Evolutionary conservation across 1,140 invertebrate genomes (phyloP).

Genomic region (Eumaeus atala): DNA sequence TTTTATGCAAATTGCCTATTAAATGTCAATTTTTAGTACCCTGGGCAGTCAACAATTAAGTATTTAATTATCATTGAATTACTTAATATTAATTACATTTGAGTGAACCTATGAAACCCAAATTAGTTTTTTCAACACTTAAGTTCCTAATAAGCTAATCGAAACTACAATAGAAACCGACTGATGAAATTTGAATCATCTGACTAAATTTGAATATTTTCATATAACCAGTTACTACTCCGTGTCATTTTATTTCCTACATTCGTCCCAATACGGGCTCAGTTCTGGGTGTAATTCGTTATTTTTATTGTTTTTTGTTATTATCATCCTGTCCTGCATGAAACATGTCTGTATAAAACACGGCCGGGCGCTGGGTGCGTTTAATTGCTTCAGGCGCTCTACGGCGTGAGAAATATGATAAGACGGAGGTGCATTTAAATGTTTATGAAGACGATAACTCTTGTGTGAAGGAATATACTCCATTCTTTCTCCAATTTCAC

Average conservation of each 20-base stretch:
- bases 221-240: slow-evolving; percentile 22
- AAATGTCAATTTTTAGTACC: background rate
- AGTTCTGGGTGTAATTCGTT: slow-evolving; percentile 66
- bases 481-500: too few species aligned
- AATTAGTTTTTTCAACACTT: too few species aligned
- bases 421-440: slow-evolving; percentile 58
- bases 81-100: too few species aligned
- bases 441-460: slow-evolving; percentile 38
- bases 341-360: slow-evolving; percentile 55
- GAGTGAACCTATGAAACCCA: too few species aligned
- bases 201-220: too few species aligned
- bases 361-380: slow-evolving; percentile 59
- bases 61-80: too few species aligned
- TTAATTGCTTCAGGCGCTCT: slow-evolving; percentile 62
- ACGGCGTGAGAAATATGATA: slow-evolving; percentile 57
- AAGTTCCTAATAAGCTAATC: too few species aligned
- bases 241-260: slow-evolving; percentile 22
- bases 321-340: slow-evolving; percentile 66
- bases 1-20: background rate
- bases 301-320: slow-evolving; percentile 74
- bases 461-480: background rate
- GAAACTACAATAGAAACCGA: too few species aligned
- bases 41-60: too few species aligned
- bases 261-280: slow-evolving; percentile 45
- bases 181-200: too few species aligned